These are phyloP conservation scores for Dromaius novaehollandiae DNA, from an alignment of 2,113 vertebrate species.

Conservation along the genomic window DNA sequence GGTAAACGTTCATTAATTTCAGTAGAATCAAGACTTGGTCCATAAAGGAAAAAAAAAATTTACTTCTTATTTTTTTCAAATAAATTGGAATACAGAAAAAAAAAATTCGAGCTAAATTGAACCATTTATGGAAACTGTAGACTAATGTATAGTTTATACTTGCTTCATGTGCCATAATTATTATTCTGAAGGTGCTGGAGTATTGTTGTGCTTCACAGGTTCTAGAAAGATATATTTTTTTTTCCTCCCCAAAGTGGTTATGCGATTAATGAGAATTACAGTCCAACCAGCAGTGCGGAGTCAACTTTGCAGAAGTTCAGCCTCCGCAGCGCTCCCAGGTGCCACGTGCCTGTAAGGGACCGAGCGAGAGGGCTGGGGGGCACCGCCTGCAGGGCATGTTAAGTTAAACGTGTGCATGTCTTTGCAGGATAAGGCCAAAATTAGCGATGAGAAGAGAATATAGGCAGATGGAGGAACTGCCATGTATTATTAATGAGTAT, in stretches of 20 bases:
- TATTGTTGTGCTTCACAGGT: not conserved
- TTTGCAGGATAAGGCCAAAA: not conserved
- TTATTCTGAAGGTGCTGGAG: not conserved
- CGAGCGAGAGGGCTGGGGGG: rapidly evolving
- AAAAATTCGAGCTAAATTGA: not conserved
- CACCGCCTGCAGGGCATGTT: not conserved
- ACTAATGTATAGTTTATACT: not conserved
- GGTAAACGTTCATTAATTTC: not conserved
- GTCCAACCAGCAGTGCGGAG: not conserved
- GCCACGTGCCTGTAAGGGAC: too few relatives aligned
- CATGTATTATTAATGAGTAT: not conserved
- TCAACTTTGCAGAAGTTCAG: not conserved
- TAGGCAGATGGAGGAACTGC: not conserved
- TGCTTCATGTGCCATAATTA: not conserved
- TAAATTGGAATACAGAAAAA: not conserved
- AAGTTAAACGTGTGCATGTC: rapidly evolving
- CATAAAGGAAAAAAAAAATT: not conserved
- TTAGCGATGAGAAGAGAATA: not conserved
- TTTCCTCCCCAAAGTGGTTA: not conserved
- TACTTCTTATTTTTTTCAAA: not conserved
- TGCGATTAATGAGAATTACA: not conserved
- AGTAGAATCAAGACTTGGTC: not conserved
- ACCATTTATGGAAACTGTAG: not conserved
- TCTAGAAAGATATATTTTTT: not conserved
- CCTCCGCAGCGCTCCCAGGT: not conserved